Base-by-base conservation (phyloP, 2,888 invertebrate genomes). In the Synanthedon tipuliformis region DNA sequence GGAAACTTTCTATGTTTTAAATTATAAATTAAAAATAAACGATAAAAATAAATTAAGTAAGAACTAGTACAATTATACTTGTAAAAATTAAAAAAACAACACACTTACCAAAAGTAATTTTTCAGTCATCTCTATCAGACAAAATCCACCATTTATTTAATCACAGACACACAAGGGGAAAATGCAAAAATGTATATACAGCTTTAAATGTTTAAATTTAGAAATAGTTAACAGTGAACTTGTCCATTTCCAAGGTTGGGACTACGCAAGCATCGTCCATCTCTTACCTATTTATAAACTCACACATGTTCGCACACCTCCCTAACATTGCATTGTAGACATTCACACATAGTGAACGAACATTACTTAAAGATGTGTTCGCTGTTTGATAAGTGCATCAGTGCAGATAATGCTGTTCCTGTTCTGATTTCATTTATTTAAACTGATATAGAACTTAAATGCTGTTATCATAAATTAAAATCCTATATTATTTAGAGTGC, bases 271-370 rank as follows among this genome's bases (percentile, higher is more conserved):
- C 60, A 59, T 59, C 63, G 65, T 61, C 71, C 72, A 77, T 68
- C 74, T 75, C 81, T 71, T 68, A 76, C 73, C 75, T 86, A 84
- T 86, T 79, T 86, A 86, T 83, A 81, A 79, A 81, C 80, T 62
- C 82, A 79, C 78, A 81, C 76, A 65, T 45, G 15, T 45, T 34
- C 34, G 34, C 34, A 45, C 45, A 45, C 45, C 45, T 45, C 45
- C 45, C 45, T 45, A 45, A 45, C 45, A 45, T 15, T 12, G 45
- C 45, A 45, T 45, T 13, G 15, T 13, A 23, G 23, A 13, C 23
- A 50, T 34, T 27, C 15, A 34, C 40, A 50, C 34, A 34, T 16
- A 12, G 50, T 13, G 13, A 15, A 7, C 11, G 45, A 12, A 7
- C 15, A 45, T 45, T 12, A 45, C 45, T 45, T 13, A 45, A 13